Evolutionary conservation across 2,797 vertebrate genomes (phyloP).

Genomic region (Cryptoblepharus egeriae): DNA sequence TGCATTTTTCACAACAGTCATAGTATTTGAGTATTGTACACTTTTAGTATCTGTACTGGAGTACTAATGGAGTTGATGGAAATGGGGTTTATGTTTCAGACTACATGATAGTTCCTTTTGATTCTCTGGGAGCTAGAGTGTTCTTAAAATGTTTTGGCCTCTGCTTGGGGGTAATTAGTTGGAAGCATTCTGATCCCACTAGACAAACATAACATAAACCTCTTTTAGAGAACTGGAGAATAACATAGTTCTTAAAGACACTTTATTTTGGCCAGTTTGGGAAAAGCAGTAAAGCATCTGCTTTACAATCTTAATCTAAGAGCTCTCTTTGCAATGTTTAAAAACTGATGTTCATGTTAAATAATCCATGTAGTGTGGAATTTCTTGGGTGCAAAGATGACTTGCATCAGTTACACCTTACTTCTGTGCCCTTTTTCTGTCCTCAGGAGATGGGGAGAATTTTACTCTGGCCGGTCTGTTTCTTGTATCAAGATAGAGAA

Average conservation of each 20-base stretch:
- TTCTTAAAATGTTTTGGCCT: background rate
- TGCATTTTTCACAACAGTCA: background rate
- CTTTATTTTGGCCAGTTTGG: background rate
- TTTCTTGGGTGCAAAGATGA: background rate
- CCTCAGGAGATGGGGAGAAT: background rate
- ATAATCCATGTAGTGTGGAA: background rate
- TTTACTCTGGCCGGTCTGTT: background rate
- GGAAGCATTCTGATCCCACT: background rate
- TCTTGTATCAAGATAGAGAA: background rate
- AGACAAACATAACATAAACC: background rate
- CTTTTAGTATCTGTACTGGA: background rate
- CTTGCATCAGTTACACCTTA: background rate
- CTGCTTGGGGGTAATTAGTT: background rate
- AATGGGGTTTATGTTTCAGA: background rate
- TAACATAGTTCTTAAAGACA: background rate
- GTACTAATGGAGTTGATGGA: conserved; percentile 4
- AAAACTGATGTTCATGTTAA: background rate
- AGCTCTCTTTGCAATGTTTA: background rate
- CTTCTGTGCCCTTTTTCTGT: background rate
- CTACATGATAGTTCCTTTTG: background rate
- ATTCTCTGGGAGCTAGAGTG: background rate
- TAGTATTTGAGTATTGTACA: background rate
- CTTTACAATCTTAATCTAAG: background rate
- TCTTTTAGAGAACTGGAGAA: background rate
- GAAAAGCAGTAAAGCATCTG: background rate